Evolutionary conservation across 2,113 vertebrate genomes (phyloP).

Genomic region (Oenanthe oenanthe): DNA sequence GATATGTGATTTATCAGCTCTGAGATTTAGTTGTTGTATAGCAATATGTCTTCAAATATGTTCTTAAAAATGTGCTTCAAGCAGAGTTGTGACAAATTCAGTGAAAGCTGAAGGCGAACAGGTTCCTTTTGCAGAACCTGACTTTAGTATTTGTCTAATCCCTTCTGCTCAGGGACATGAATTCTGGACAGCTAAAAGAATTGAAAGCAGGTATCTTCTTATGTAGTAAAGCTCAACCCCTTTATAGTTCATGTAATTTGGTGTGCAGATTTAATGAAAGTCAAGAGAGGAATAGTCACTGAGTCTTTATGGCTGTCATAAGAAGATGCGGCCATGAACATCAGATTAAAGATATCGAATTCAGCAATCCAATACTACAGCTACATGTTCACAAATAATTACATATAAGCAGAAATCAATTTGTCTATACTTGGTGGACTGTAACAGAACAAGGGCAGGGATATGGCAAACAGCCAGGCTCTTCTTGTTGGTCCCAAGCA

Average conservation of each 20-base stretch:
- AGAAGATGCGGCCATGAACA: background rate
- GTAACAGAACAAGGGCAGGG: background rate
- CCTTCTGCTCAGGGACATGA: background rate
- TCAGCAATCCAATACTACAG: background rate
- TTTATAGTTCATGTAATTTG: background rate
- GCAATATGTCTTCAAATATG: slow-evolving; percentile 66
- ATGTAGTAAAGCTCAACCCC: background rate
- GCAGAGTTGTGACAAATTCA: slow-evolving; percentile 47
- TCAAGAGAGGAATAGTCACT: background rate
- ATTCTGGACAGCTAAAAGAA: background rate
- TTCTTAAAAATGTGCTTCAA: slow-evolving; percentile 56
- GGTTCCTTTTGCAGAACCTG: background rate
- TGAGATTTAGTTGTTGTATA: slow-evolving; percentile 39
- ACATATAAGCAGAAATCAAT: background rate
- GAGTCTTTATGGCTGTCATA: background rate
- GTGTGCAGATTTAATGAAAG: background rate
- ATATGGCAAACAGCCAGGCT: background rate
- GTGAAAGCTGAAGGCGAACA: slow-evolving; percentile 34
- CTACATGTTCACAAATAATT: background rate
- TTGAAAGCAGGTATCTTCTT: background rate
- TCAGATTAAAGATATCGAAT: background rate
- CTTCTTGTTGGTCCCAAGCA: background rate
- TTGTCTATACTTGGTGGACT: background rate
- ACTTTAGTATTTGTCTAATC: slow-evolving; percentile 29
- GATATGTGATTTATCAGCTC: slow-evolving; percentile 48